Percentiles rank a stretch among this genome's conserved stretches.
These are phyloP conservation scores for Thomomys bottae DNA, from an alignment of 2,113 vertebrate species.

Conservation along the genomic window DNA sequence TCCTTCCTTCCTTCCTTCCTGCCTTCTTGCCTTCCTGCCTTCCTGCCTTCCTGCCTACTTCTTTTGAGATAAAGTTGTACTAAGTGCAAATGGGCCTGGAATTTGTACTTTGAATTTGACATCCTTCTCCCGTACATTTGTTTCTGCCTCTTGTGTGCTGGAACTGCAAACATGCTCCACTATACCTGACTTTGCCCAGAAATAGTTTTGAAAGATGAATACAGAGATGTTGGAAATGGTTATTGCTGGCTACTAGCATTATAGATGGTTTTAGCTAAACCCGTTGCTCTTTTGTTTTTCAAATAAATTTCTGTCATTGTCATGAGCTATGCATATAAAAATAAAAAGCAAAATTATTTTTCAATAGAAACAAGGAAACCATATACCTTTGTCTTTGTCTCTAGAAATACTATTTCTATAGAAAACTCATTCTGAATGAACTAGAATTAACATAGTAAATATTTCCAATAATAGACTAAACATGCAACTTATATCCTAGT, in stretches of 20 bases:
- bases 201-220: neutral
- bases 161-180: too few relatives aligned
- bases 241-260: neutral
- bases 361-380: neutral
- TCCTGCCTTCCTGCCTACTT: too few relatives aligned
- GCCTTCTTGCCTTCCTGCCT: too few relatives aligned
- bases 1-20: too few relatives aligned
- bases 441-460: neutral
- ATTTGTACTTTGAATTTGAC: too few relatives aligned
- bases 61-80: too few relatives aligned
- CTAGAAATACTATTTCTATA: neutral
- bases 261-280: neutral
- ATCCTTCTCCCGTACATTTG: too few relatives aligned
- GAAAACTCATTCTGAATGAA: neutral
- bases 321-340: neutral
- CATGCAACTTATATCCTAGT: too few relatives aligned
- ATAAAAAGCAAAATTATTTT: neutral
- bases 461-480: neutral
- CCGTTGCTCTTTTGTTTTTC: slow-evolving; percentile 22
- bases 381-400: neutral
- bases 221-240: neutral
- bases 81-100: too few relatives aligned
- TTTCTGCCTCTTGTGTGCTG: too few relatives aligned
- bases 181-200: neutral
- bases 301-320: neutral